A percentile compares a stretch with the other conserved stretches of the same genome.
phyloP scores from a whole-genome alignment of 2,113 vertebrate genomes.

The western clawed frog (Xenopus tropicalis) region UCB_Xtro_10.0 CM004443.2:121879501-121880000 shows the following conservation, averaged over 20 bases:
- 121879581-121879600: not conserved
- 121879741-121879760: constrained; percentile 4
- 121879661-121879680: constrained; percentile 7
- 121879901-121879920: no score
- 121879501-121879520: not conserved
- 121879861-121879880: not conserved
- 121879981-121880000: no score
- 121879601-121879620: not conserved
- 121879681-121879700: not conserved
- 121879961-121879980: no score
- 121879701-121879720: not conserved
- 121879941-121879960: no score
- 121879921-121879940: no score
- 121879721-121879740: not conserved
- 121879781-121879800: not conserved
- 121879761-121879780: constrained; percentile 7
- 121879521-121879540: constrained; percentile 10
- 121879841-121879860: not conserved
- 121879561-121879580: not conserved
- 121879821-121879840: not conserved
- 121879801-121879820: not conserved
- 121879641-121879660: constrained; percentile 29
- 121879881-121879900: not conserved
- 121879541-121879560: not conserved
- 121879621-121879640: constrained; percentile 40